Evolutionary conservation across 2,797 vertebrate genomes (phyloP).

Genomic region (Liasis olivaceus): DNA sequence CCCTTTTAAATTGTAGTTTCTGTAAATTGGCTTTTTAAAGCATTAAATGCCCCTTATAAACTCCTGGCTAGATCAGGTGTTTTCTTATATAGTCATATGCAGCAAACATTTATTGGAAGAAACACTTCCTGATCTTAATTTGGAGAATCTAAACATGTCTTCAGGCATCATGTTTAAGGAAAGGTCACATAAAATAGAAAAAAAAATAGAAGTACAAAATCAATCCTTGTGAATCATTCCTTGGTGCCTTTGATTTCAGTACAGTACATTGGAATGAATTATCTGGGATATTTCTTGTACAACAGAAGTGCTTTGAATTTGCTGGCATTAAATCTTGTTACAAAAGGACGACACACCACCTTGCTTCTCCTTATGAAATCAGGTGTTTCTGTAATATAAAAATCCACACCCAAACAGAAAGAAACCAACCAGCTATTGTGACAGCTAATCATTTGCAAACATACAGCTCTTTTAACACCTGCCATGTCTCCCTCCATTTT

Average conservation of each 20-base stretch:
- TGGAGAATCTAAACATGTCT: slow-evolving; percentile 27
- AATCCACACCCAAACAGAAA: background rate
- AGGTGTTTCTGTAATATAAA: slow-evolving; percentile 46
- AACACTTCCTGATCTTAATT: background rate
- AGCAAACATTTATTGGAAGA: background rate
- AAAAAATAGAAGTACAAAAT: background rate
- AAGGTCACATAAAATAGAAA: slow-evolving; percentile 6
- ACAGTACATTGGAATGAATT: slow-evolving; percentile 33
- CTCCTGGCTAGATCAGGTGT: background rate
- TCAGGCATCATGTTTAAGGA: slow-evolving; percentile 12
- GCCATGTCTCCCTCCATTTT: slow-evolving; percentile 64
- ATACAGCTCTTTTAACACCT: slow-evolving; percentile 69
- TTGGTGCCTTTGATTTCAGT: slow-evolving; percentile 25
- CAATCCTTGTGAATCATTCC: slow-evolving; percentile 7
- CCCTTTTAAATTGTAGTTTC: background rate
- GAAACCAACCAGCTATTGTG: slow-evolving; percentile 61
- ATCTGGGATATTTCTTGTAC: slow-evolving; percentile 18
- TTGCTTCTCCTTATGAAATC: slow-evolving; percentile 41
- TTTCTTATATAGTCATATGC: background rate
- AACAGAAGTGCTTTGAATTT: slow-evolving; percentile 29
- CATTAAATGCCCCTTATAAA: background rate
- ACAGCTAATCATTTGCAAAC: slow-evolving; percentile 73
- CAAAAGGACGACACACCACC: slow-evolving; percentile 40
- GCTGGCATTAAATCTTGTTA: slow-evolving; percentile 46
- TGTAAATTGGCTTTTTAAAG: background rate